phyloP scores from a whole-genome alignment of 1,140 invertebrate species.

The Euglossa dilemma region DNA sequence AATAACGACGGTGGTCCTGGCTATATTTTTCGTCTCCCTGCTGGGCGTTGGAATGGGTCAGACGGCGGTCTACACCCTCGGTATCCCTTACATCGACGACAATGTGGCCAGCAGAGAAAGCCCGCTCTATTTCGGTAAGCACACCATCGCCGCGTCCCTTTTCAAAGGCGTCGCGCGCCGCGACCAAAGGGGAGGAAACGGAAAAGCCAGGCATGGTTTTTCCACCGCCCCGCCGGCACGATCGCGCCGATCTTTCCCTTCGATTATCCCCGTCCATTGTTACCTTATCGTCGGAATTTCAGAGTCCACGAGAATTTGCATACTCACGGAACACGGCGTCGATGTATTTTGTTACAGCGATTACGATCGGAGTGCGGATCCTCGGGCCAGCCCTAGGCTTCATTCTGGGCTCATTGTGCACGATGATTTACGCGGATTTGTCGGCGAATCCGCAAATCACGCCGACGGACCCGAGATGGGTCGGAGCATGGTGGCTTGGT shows the following conservation, averaged over 20 bases:
- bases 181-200: not conserved
- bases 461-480: conserved; percentile 93
- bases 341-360: conserved; percentile 84
- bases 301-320: not conserved
- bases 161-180: not conserved
- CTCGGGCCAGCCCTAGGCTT: conserved; percentile 95
- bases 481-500: conserved; percentile 96
- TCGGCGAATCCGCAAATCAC: conserved; percentile 88
- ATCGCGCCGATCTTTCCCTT: not conserved
- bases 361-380: conserved; percentile 95
- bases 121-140: conserved; percentile 95
- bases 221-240: not conserved
- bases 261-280: not conserved
- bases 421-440: conserved; percentile 92
- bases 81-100: conserved; percentile 96
- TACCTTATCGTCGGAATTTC: not conserved
- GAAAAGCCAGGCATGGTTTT: too few species aligned
- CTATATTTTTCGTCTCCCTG: conserved; percentile 93
- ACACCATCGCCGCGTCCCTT: not conserved
- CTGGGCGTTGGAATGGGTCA: conserved; percentile 96
- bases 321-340: not conserved
- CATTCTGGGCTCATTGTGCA: conserved; percentile 94
- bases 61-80: conserved; percentile 95
- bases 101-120: conserved; percentile 95
- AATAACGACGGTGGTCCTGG: conserved; percentile 90